A percentile compares a stretch with the other conserved stretches of the same genome.
Conservation (phyloP, 2,888 invertebrate genomes). For the Drosophila subquinaria region DNA sequence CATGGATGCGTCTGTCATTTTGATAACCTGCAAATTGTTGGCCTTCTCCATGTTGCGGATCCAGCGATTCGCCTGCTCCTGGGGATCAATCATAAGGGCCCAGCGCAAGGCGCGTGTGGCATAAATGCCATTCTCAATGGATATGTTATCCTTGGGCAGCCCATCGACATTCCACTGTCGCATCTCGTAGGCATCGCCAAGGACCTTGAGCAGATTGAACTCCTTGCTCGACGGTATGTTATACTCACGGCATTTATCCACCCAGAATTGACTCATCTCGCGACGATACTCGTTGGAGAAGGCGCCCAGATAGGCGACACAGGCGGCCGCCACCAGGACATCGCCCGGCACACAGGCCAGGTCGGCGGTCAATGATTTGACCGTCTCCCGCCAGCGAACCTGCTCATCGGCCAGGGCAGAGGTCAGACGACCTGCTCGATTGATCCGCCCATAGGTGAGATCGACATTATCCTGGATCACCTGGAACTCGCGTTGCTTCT, state of each 20-base stretch:
- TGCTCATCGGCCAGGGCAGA: constrained; percentile 95
- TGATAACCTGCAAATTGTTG: constrained; percentile 91
- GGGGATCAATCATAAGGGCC: constrained; percentile 98
- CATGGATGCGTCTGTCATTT: constrained; percentile 91
- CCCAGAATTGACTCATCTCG: constrained; percentile 90
- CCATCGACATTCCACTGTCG: constrained; percentile 96
- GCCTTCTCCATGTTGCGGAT: constrained; percentile 94
- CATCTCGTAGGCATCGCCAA: constrained; percentile 94
- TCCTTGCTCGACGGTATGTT: constrained; percentile 90
- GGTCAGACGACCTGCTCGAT: constrained; percentile 93
- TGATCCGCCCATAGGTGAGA: constrained; percentile 91
- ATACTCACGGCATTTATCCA: constrained; percentile 88
- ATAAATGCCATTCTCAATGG: constrained; percentile 96
- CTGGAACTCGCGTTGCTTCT: constrained; percentile 91
- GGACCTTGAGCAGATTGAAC: constrained; percentile 89
- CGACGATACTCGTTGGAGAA: constrained; percentile 92
- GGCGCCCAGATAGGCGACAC: constrained; percentile 96
- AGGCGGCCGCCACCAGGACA: constrained; percentile 93
- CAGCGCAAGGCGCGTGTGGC: constrained; percentile 93
- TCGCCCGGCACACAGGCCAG: constrained; percentile 93
- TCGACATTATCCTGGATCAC: constrained; percentile 91
- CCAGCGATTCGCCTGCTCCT: constrained; percentile 98
- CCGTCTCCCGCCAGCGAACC: constrained; percentile 92
- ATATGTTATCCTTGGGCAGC: constrained; percentile 93
- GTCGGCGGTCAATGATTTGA: constrained; percentile 89